These are phyloP conservation scores for Eilema caniola DNA, from an alignment of 2,888 invertebrate genomes.

Conservation along the genomic window DNA sequence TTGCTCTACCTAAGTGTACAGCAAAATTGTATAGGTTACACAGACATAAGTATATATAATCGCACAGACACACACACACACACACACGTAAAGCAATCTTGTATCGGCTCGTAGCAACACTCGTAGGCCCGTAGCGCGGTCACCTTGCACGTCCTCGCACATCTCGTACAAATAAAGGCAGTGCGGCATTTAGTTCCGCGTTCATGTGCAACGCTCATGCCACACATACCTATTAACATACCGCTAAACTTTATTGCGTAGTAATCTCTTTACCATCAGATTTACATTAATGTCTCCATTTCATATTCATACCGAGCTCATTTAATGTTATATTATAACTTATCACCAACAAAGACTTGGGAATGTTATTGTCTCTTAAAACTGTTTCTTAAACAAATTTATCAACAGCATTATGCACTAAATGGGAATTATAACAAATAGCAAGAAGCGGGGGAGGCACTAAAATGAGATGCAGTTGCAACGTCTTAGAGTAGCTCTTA, in stretches of 20 bases:
- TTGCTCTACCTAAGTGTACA: neutral
- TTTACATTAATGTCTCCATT: neutral
- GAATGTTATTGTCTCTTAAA: neutral
- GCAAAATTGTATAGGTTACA: neutral
- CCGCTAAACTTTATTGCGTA: conserved; percentile 12
- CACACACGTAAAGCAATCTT: conserved; percentile 43
- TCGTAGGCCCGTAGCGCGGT: conserved; percentile 63
- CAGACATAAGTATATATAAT: conserved; percentile 5
- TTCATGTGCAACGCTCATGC: conserved; percentile 57
- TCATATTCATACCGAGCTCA: conserved; percentile 8
- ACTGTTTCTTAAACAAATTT: conserved; percentile 21
- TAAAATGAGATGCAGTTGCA: conserved; percentile 26
- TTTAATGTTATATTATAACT: conserved; percentile 30
- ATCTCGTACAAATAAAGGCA: conserved; percentile 83
- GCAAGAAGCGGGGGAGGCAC: conserved; percentile 35
- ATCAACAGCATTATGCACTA: conserved; percentile 44
- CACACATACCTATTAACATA: conserved; percentile 41
- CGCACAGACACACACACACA: conserved; percentile 39
- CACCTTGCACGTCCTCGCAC: conserved; percentile 82
- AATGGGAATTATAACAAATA: conserved; percentile 51
- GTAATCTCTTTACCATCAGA: neutral
- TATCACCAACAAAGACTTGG: conserved; percentile 34
- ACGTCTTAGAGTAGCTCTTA: conserved; percentile 29
- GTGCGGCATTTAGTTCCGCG: conserved; percentile 73
- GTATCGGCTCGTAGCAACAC: conserved; percentile 41